Base-by-base conservation (phyloP, 2,113 vertebrate genomes). In the Pedetes capensis region DNA sequence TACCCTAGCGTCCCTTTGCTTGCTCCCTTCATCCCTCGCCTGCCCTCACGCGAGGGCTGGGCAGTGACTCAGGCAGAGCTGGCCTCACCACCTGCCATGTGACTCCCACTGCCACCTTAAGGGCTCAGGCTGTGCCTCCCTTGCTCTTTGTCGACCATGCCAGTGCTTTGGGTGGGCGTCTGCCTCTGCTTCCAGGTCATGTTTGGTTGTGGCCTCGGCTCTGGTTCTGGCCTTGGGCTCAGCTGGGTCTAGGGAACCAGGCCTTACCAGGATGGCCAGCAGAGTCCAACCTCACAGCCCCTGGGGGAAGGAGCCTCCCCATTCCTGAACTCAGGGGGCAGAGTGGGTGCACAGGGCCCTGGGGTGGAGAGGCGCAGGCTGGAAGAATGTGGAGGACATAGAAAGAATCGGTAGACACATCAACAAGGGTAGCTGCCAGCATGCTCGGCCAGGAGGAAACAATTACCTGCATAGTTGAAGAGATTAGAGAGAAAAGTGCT, bases 401-500 rank as follows among this genome's bases (percentile, higher is more conserved):
- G 89, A 44, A 42, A 71, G 51, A 63, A 25, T 20, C 68, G 84
- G 20, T 53, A 72, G n/a, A 37, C n/a, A 37, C 49, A 47, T 64
- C 12, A n/a, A 34, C 25, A 32, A 53, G 81, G 32, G 82, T 61
- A 39, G 57, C 27, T 72, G 44, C 57, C 10, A 23, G 66, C 32
- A 11, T n/a, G 27, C 49, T 44, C 4, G 32, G 68, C 74, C 39
- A 59, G 83, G 34, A 81, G 72, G 42, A 57, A 71, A 82, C 51
- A 86, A 61, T 14, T 5, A 66, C 34, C 51, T 87, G 72, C 84
- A 27, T n/a, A 91, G 53, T 89, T 82, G 44, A 93, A 89, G 39
- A 63, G 64, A 86, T 87, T 75, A 79, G 74, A 76, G 91, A 53
- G 85, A 90, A n/a, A 75, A 89, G 59, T 69, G 82, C 57, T 44